Evolutionary conservation across 2,797 vertebrate species (phyloP).

Genomic region (Spinus olivaceus): DNA sequence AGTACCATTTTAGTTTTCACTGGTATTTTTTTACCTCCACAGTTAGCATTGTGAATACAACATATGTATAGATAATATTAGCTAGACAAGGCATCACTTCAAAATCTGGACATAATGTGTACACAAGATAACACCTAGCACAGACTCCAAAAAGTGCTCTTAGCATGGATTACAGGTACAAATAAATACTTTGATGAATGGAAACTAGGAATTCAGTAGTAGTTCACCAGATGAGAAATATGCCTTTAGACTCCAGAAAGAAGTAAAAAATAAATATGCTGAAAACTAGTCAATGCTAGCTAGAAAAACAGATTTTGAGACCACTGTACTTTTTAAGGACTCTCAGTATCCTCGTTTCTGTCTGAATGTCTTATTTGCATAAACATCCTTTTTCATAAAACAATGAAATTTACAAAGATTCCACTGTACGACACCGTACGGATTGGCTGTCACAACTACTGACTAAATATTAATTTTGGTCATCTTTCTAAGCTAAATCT

Average conservation of each 20-base stretch:
- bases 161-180: not conserved
- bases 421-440: not conserved
- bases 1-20: not conserved
- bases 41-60: not conserved
- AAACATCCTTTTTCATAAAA: slow-evolving; percentile 2
- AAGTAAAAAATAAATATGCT: not conserved
- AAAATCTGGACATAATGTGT: not conserved
- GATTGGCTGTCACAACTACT: not conserved
- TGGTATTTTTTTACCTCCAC: not conserved
- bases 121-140: not conserved
- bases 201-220: not conserved
- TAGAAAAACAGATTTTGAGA: not conserved
- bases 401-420: slow-evolving; percentile 5
- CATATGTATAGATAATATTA: not conserved
- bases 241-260: not conserved
- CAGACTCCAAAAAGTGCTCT: not conserved
- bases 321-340: not conserved
- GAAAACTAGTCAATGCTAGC: not conserved
- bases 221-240: not conserved
- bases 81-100: not conserved
- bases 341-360: not conserved
- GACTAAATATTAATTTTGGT: slow-evolving; percentile 6
- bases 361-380: not conserved
- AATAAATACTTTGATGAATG: not conserved
- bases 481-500: not conserved